Base-by-base conservation (phyloP, 2,888 invertebrate genomes). In the Gari tellinella region DNA sequence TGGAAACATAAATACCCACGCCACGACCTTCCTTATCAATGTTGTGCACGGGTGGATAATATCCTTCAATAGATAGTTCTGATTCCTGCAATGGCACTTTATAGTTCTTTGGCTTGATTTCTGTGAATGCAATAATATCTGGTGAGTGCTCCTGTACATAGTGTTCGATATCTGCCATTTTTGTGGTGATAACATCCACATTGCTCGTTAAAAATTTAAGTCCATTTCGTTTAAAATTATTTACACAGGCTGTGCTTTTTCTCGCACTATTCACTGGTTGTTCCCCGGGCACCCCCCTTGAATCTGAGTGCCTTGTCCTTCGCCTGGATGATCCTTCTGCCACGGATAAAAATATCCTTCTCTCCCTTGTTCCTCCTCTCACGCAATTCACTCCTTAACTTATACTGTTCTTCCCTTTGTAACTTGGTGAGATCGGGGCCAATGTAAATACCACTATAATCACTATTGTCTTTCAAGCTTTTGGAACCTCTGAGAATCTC, bases 281-380 rank as follows among this genome's bases (percentile, higher is more conserved):
- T n/a, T 12, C 40, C 46, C 17, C 12, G 7, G 46, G 46, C 46
- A 15, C 46, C 46, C 12, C 17, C 46, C n/a, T 46, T 46, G 46
- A 46, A 46, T 8, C 17, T 8, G 15, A 17, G 12, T 17, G 46
- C 46, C n/a, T 17, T 46, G 12, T 46, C 46, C 8, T 17, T 46
- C 17, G 46, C 46, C 46, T 46, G 12, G 46, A 46, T 17, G 46
- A 46, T 46, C n/a, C 17, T 46, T 46, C 46, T 8, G 8, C 46
- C n/a, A 8, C 46, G 46, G 19, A 46, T 46, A 46, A 46, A 46
- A 46, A 46, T 46, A 46, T 46, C 46, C 8, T 46, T 17, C 8
- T 46, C 46, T 14, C 46, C 46, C 8, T 46, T 12, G 8, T 12
- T 17, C 17, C 19, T 46, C 46, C 46, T 46, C 8, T 46, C 46